Evolutionary conservation across 2,113 vertebrate species (phyloP), one percentile per base, ranked within the genome.

Genomic region (Dromaius novaehollandiae): DNA sequence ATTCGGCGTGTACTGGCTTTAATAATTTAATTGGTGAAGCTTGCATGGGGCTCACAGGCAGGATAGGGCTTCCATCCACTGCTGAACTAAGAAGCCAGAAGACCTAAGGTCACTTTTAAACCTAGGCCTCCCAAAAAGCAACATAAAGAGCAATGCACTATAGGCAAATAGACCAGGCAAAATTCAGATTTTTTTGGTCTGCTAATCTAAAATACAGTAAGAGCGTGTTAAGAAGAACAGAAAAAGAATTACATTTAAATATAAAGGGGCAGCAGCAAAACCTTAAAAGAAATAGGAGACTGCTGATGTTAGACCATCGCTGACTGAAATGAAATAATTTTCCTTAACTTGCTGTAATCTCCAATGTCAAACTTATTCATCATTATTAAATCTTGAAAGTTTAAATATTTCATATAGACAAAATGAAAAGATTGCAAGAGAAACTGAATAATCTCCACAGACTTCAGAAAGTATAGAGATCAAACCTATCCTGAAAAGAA

Each of bases 361-460:
- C 56, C 73, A 80, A 36, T 88, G 65, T 96, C 74, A 58, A 87
- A 94, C 86, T 93, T 95, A 76, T 71, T 89, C 51, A 44, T 93
- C 56, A 74, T 95, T 97, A 94, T 95, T 96, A 92, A 77, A 94
- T 90, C 69, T 81, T 96, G 69, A 75, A 95, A 93, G 63, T 95
- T 96, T 96, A 96, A 97, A 95, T 95, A 93, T 97, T 97, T 97
- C 89, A 96, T 95, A 76, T 24, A 69, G 75, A 92, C 77, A 81
- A 95, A 78, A 95, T 95, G 61, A 95, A 96, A 95, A 95, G 86
- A 95, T 88, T 95, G 73, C 32, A 82, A 84, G 50, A 77, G 73
- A 87, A 97, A 69, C 30, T 22, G 53, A 63, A 69, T 74, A 75
- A 95, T 92, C 88, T 91, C 86, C 93, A 48, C 42, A 71, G 88